Evolutionary conservation across 2,797 vertebrate species (phyloP).

Genomic region (Pseudochaenichthys georgianus): DNA sequence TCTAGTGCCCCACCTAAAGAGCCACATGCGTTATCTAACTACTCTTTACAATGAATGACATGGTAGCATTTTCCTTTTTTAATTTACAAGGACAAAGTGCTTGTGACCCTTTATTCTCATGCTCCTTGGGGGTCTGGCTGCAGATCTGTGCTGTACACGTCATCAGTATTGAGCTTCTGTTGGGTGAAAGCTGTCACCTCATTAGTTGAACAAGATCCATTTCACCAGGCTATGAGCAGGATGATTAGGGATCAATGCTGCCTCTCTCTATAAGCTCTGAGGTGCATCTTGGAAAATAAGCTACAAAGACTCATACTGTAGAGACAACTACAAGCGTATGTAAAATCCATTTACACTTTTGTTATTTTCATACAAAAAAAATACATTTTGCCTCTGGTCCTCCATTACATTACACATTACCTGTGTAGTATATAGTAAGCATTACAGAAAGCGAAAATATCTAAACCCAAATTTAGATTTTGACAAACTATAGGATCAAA

Average conservation of each 20-base stretch:
- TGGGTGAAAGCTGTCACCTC: conserved; percentile 39
- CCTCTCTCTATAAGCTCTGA: conserved; percentile 21
- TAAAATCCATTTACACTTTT: not conserved
- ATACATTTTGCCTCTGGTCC: too few species aligned
- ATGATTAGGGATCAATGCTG: conserved; percentile 47
- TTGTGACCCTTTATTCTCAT: conserved; percentile 19
- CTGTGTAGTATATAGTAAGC: not conserved
- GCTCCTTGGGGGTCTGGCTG: conserved; percentile 12
- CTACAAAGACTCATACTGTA: not conserved
- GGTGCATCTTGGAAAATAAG: conserved; percentile 11
- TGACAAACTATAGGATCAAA: not conserved
- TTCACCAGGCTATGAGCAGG: conserved; percentile 36
- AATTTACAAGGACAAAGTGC: conserved; percentile 22
- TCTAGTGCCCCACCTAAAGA: not conserved
- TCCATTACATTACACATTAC: not conserved
- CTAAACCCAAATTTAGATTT: not conserved
- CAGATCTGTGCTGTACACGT: conserved; percentile 26
- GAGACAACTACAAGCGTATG: not conserved
- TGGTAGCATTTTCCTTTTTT: not conserved
- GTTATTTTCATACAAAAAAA: not conserved
- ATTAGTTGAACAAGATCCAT: conserved; percentile 40
- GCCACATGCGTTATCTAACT: not conserved
- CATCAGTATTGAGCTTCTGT: conserved; percentile 39
- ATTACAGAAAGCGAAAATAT: not conserved
- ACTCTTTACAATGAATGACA: not conserved